Evolutionary conservation across 2,797 vertebrate genomes (phyloP).

Genomic region (Artibeus lituratus): DNA sequence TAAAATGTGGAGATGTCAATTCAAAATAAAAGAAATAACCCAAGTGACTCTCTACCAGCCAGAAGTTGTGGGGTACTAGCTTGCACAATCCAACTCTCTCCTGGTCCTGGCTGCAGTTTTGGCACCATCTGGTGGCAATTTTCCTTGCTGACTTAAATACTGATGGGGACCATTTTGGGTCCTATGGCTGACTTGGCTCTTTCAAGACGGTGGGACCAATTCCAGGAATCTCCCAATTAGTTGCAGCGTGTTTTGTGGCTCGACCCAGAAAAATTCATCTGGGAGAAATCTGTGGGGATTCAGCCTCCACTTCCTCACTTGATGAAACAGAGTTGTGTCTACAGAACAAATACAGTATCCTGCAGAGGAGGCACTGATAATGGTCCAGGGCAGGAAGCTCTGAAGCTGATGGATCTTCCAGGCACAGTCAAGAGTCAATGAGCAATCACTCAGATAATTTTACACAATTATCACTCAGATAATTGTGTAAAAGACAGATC

Average conservation of each 20-base stretch:
- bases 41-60: background rate
- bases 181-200: background rate
- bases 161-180: background rate
- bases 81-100: background rate
- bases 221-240: background rate
- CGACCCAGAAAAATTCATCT: background rate
- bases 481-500: background rate
- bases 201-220: background rate
- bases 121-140: constrained; percentile 41
- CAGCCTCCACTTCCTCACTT: background rate
- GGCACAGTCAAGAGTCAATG: background rate
- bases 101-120: constrained; percentile 1
- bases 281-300: background rate
- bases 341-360: background rate
- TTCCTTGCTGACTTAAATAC: background rate
- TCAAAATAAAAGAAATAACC: background rate
- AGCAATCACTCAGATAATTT: background rate
- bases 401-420: background rate
- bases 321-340: background rate
- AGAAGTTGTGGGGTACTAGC: background rate
- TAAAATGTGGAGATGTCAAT: background rate
- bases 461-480: background rate
- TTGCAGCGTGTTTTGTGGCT: background rate
- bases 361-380: background rate
- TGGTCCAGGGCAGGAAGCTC: background rate